These are phyloP conservation scores for Drosophila gunungcola DNA, from an alignment of 1,140 invertebrate genomes.

Conservation along the genomic window DNA sequence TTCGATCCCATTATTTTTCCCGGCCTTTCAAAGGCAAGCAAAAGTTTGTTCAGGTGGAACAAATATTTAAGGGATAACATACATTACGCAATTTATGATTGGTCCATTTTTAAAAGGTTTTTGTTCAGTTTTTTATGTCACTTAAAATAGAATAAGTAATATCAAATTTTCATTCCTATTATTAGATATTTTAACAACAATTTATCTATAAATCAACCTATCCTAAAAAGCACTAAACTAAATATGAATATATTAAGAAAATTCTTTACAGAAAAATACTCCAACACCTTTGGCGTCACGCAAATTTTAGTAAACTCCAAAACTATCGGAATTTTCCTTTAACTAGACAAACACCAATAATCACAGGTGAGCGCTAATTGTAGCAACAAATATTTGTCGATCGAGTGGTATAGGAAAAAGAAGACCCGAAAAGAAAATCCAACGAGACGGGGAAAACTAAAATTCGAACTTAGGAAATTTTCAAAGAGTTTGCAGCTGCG, in stretches of 20 bases:
- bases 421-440: conserved; percentile 1
- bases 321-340: not conserved
- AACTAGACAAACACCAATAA: not conserved
- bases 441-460: conserved; percentile 1
- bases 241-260: not conserved
- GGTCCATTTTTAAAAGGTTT: no score
- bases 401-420: not conserved
- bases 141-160: no score
- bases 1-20: not conserved
- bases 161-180: no score
- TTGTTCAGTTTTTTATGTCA: no score
- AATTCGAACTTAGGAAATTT: conserved; percentile 18
- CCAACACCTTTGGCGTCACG: not conserved
- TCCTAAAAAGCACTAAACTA: not conserved
- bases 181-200: no score
- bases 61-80: not conserved
- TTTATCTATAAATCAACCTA: no score
- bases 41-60: no score
- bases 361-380: conserved; percentile 39
- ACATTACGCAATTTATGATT: no score
- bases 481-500: conserved; percentile 30
- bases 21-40: not conserved
- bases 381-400: conserved; percentile 24
- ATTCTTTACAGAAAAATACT: not conserved
- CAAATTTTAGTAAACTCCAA: not conserved